Conservation (phyloP, 2,888 invertebrate genomes). For the Taphrorychus bicolor region DNA sequence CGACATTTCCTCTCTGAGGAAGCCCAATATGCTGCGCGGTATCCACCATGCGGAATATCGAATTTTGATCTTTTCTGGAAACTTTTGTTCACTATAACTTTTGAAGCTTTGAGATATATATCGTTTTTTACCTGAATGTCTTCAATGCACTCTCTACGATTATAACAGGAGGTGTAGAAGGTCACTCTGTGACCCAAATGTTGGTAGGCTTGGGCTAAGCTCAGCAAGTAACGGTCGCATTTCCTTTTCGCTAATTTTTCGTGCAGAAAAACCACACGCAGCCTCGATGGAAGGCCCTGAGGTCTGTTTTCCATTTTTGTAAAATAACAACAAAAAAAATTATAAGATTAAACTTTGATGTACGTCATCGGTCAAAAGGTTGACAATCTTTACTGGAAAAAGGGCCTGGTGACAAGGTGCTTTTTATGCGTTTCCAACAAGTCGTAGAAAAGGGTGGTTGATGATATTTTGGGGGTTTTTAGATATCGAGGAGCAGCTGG, state of each 20-base stretch:
- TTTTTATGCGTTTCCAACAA: too few relatives aligned
- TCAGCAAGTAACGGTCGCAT: conserved; percentile 53
- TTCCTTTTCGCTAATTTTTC: conserved; percentile 51
- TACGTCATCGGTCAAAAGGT: too few relatives aligned
- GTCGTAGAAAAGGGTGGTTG: too few relatives aligned
- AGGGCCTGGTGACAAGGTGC: too few relatives aligned
- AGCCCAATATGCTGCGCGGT: conserved; percentile 50
- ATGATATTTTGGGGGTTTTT: too few relatives aligned
- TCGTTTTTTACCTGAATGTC: conserved; percentile 52
- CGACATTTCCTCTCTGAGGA: conserved; percentile 43
- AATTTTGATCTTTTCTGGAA: conserved; percentile 47
- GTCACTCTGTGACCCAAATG: conserved; percentile 53
- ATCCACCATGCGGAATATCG: conserved; percentile 53
- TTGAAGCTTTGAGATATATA: background rate
- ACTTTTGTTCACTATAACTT: conserved; percentile 33
- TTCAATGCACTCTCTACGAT: conserved; percentile 47
- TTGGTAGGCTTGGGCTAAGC: conserved; percentile 51
- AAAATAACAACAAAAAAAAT: conserved; percentile 19
- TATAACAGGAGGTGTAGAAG: conserved; percentile 49
- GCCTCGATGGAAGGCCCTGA: background rate
- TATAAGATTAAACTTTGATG: too few relatives aligned
- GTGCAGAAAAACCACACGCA: conserved; percentile 53
- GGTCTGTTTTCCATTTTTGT: conserved; percentile 2
- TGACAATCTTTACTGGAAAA: too few relatives aligned
- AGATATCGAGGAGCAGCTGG: conserved; percentile 60